Conservation (phyloP, 2,888 invertebrate genomes). For the Mythimna loreyi region DNA sequence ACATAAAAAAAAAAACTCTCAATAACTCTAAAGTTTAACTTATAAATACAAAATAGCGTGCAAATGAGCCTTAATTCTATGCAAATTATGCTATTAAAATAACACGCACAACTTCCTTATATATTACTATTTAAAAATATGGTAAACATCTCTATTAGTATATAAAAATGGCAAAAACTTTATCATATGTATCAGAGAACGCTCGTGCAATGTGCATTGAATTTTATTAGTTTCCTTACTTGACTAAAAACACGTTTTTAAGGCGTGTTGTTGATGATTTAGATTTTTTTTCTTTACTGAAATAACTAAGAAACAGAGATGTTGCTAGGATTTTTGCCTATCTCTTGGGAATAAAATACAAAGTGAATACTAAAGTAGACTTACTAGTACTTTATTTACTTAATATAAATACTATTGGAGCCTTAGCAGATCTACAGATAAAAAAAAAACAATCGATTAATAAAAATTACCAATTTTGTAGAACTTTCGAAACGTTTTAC, state of each 20-base stretch:
- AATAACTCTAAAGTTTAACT: constrained; percentile 15
- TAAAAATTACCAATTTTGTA: too few relatives aligned
- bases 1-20: neutral
- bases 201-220: constrained; percentile 47
- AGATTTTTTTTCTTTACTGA: neutral
- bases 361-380: constrained; percentile 1
- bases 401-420: neutral
- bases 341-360: neutral
- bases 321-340: neutral
- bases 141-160: constrained; percentile 47
- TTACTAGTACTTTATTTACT: too few relatives aligned
- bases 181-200: constrained; percentile 38
- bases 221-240: constrained; percentile 50
- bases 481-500: too few relatives aligned
- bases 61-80: constrained; percentile 47
- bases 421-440: neutral
- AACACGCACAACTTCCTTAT: constrained; percentile 51
- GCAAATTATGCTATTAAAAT: constrained; percentile 51
- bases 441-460: neutral
- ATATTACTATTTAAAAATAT: constrained; percentile 51
- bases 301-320: neutral
- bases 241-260: constrained; percentile 29
- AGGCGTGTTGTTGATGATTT: constrained; percentile 11
- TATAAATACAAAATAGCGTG: constrained; percentile 33
- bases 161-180: constrained; percentile 48